Base-by-base conservation (phyloP, 2,797 vertebrate species). In the Falco rusticolus region DNA sequence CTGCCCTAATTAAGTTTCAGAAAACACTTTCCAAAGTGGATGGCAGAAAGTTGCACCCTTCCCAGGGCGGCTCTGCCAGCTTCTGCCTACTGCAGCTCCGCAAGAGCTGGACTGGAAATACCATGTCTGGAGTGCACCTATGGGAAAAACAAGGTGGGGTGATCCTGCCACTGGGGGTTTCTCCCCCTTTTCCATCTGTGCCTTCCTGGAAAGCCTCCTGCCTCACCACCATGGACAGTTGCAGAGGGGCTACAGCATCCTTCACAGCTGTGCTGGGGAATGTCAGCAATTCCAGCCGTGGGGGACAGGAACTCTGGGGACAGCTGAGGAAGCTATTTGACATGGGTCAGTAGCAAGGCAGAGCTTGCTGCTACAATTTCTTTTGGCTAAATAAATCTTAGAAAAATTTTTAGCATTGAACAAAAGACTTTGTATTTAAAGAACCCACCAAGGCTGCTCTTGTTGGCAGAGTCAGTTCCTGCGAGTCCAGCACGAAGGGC, bases 241-340 rank as follows among this genome's bases (percentile, higher is more conserved):
- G 34, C 48, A 20, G 12, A 78, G 80, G 72, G 57, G 50, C 53
- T 54, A 21, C 26, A 60, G 90, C 66, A 63, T 87, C 90, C 45
- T 65, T 9, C 13, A 0, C 53, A 59, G 90, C n/a, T 26, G 0
- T 0, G 17, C 56, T 0, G 7, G 74, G 87, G 94, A 95, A 97
- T 78, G 79, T 14, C 89, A 92, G 87, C 89, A 45, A 94, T 86
- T 26, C 94, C 96, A 90, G 93, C 89, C 82, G 5, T 2, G 25
- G 61, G 59, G 72, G 37, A 79, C 13, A 7, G 81, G 37, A 39
- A 48, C 0, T 10, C 5, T 39, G 5, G 77, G 91, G 92, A 94
- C 96, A 96, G 95, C 94, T 95, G 96, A 60, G 34, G 84, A 11
- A 89, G 78, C 33, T 33, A 43, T 90, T 54, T 89, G 87, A 9